Evolutionary conservation across 2,888 invertebrate species (phyloP), one percentile per base, ranked within the genome.

Genomic region (Horisme vitalbata): DNA sequence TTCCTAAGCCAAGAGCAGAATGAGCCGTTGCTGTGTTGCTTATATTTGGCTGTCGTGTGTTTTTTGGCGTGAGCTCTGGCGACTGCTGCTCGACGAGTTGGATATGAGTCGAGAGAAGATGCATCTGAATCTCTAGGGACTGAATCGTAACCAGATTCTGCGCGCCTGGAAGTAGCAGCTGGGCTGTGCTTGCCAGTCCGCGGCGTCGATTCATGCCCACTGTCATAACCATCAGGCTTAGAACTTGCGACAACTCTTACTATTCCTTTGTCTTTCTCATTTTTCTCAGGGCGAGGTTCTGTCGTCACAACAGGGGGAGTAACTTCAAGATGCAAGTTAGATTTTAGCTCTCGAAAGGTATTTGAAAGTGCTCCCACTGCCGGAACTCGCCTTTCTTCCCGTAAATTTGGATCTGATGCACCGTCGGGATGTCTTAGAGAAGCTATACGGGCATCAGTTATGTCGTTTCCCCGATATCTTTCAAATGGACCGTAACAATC

Each of bases 101-200:
- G 90, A 39, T 90, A 90, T 0, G 97, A 97, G 56, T 95, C 96
- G 59, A 96, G 93, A 47, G 95, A 96, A 12, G 96, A 96, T 52
- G 95, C 96, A 71, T 97, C 97, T 59, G 95, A 95, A 76, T 97
- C 97, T 51, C 97, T 90, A 6, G 96, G 94, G 56, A 97, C 95
- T 65, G 96, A 97, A 71, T 97, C 97, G 68, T 97, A 97, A 1
- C 97, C 97, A 67, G 96, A 96, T 74, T 97, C 96, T 2, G 96
- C 95, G 36, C 95, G 91, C 57, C 95, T 87, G 0, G 95, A 95
- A 2, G 95, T 93, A 0, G 94, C 95, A 0, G 93, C 94, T 0
- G 94, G 94, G 58, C 95, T 95, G 57, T 95, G 94, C 72, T 95
- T 95, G 1, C 95, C 95, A 8, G 95, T 95, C 9, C 95, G 89